These are phyloP conservation scores for Hypselothyrea guttata DNA, from an alignment of 2,888 invertebrate species.

Conservation along the genomic window DNA sequence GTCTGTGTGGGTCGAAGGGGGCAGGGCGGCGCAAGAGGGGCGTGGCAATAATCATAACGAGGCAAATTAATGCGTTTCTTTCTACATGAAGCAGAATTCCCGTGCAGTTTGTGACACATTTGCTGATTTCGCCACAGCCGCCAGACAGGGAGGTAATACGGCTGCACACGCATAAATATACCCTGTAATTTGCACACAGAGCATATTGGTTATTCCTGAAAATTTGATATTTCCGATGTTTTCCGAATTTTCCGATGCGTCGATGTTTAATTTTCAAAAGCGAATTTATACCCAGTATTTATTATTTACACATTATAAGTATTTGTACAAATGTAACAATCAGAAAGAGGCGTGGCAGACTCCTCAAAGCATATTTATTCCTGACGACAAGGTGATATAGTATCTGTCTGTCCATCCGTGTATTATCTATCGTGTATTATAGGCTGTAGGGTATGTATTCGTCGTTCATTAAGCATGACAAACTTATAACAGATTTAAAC, in stretches of 20 bases:
- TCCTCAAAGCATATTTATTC: too few species aligned
- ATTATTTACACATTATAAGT: too few species aligned
- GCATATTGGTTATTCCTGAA: too few species aligned
- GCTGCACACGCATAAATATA: conserved; percentile 20
- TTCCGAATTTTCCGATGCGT: too few species aligned
- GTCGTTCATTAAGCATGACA: too few species aligned
- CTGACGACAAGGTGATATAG: background rate
- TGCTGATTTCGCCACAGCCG: conserved; percentile 61
- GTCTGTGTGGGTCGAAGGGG: background rate
- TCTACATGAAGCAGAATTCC: conserved; percentile 80
- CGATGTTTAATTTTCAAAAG: too few species aligned
- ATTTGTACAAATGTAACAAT: too few species aligned
- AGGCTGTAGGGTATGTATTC: conserved; percentile 13
- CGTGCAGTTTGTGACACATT: conserved; percentile 73
- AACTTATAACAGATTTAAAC: conserved; percentile 11
- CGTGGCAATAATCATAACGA: conserved; percentile 78
- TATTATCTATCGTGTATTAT: too few species aligned
- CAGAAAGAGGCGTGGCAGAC: too few species aligned
- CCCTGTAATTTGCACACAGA: conserved; percentile 24
- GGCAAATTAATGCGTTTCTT: conserved; percentile 80
- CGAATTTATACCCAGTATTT: too few species aligned
- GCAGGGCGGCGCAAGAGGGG: conserved; percentile 51
- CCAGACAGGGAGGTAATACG: conserved; percentile 5
- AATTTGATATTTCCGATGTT: too few species aligned
- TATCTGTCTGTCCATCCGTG: too few species aligned